A percentile compares a stretch with the other conserved stretches of the same genome.
phyloP scores from a whole-genome alignment of 2,113 vertebrate genomes.

The Otis tarda region DNA sequence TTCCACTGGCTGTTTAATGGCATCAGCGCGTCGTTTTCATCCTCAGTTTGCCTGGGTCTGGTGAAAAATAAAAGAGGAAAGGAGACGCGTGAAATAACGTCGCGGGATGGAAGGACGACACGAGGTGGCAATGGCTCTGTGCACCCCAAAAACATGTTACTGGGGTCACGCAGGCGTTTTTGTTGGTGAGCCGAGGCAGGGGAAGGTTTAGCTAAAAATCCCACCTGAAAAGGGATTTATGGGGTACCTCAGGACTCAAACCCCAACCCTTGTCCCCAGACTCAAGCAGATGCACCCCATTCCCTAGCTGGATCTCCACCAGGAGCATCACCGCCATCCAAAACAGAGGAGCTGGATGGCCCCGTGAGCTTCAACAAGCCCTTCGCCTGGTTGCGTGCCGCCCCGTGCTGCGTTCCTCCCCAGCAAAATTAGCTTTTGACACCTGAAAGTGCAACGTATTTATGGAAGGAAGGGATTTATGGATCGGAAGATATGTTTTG shows the following conservation, averaged over 20 bases:
- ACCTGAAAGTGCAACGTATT: not conserved
- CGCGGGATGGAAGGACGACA: not conserved
- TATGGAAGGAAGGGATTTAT: not conserved
- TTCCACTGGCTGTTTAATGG: not conserved
- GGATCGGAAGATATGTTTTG: not conserved
- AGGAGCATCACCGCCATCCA: not conserved
- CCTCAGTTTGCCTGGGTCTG: not conserved
- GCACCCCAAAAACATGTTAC: not conserved
- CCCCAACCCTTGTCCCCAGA: not conserved
- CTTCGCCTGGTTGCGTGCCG: accelerated
- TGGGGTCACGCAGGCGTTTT: not conserved
- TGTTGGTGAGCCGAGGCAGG: not conserved
- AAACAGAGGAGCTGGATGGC: not conserved
- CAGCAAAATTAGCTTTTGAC: not conserved
- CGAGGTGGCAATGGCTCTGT: not conserved
- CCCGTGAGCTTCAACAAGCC: not conserved
- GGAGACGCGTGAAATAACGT: accelerated
- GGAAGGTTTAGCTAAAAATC: not conserved
- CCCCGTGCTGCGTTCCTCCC: not conserved
- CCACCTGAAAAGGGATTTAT: not conserved
- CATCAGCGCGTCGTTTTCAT: not conserved
- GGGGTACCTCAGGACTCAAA: not conserved
- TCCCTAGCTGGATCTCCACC: not conserved
- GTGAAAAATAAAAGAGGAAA: not conserved
- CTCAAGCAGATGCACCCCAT: not conserved